Evolutionary conservation across 1,140 invertebrate genomes (phyloP), one percentile per base, ranked within the genome.

Genomic region (Drosophila nikananu): DNA sequence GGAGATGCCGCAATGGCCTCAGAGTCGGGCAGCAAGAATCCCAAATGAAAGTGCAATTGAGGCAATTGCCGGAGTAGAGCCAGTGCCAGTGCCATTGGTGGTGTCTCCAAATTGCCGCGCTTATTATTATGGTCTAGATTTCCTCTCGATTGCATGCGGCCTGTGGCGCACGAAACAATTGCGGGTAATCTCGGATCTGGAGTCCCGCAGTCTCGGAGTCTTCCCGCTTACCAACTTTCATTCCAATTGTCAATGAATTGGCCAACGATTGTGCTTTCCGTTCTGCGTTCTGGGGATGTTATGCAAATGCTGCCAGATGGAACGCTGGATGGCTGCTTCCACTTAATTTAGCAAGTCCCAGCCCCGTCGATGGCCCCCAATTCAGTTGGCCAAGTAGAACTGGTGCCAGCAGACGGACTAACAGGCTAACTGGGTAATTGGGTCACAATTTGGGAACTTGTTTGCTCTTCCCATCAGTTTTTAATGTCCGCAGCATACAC

Each of bases 381-480:
- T 72, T 73, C 67, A 73, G 35, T 42, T 51, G 23, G 48, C 48
- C 63, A 54, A 65, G 41, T 35, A 46, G 65, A 67, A 55, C 46
- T 61, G 19, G 67, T 67, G 52, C 46, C 41, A 57, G 52, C 51
- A 66, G 76, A 73, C 72, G 74, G 48, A 32, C 52, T 54, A 52
- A 32, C 41, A 13, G 49, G 72, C 63, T 54, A 52, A 80, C 75
- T 89, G 79, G 86, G 86, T 90, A 89, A 89, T 81, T 90, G 86
- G 86, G 86, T 89, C 86, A 90, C 81, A 86, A 80, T 90, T 89
- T 90, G 81, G 81, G 81, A 89, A 89, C 86, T 89, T 73, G 86
- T 89, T 89, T 87, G 55, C 72, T 66, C 54, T 68, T 82, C 54
- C 68, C 73, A 74, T 77, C 81, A 72, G 60, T 60, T 80, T 51